Evolutionary conservation across 2,113 vertebrate genomes (phyloP), one percentile per base, ranked within the genome.

Genomic region (Heterotilapia buettikoferi): DNA sequence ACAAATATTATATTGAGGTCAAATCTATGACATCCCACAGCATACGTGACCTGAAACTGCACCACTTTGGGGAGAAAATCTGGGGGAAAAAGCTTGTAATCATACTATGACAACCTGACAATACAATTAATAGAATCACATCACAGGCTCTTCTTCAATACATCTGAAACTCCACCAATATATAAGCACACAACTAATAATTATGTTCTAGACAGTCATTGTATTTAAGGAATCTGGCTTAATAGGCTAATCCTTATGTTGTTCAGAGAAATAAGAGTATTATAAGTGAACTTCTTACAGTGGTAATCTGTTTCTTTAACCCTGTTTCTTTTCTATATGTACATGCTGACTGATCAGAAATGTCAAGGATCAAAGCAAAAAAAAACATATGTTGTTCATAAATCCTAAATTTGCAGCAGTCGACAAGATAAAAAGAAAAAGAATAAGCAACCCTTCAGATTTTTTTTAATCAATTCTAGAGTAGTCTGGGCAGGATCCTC

Each of bases 31-130:
- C 19, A 63, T 19, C 26, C 16, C 14, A 50, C 19, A 76, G 10
- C 26, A 19, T 31, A 31, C 9, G 2, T 50, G 45, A 78, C 16
- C 38, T 71, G 19, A 40, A 71, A 53, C 13, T 63, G 71, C 4
- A 18, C 31, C 24, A 59, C 6, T 45, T 18, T 52, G 19, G 8
- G 40, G 29, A 18, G 11, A 26, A 73, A 26, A 73, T 38, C 61
- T n/a, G 0, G 0, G 63, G 31, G n/a, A 0, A 0, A 10, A 54
- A 53, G 36, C 52, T 24, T 80, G 12, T 57, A 26, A 16, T 80
- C 13, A 21, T 38, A 31, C 71, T 31, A 73, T 43, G 10, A 76
- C 1, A 56, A 38, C n/a, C 13, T 80, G 33, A 80, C 36, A 57
- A 81, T 26, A 43, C 33, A 26, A 26, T 43, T 16, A 11, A 12